phyloP scores from a whole-genome alignment of 2,888 invertebrate species.

The Julus scanicus region DNA sequence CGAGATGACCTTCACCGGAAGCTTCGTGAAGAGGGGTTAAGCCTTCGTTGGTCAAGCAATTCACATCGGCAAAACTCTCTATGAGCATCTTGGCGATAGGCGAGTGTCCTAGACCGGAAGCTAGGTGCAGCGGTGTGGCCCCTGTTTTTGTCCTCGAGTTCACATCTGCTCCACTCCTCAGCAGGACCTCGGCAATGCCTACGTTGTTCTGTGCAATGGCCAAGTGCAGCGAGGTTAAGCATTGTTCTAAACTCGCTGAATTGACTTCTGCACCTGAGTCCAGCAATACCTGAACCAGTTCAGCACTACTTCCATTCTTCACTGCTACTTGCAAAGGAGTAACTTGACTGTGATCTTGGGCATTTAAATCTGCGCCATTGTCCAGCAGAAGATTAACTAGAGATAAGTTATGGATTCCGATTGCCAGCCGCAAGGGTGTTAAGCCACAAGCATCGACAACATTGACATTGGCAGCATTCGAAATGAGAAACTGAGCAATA shows the following conservation, averaged over 20 bases:
- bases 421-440: neutral
- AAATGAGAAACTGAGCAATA: neutral
- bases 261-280: conserved; percentile 75
- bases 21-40: conserved; percentile 20
- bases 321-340: conserved; percentile 60
- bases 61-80: neutral
- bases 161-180: conserved; percentile 9
- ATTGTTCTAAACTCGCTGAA: conserved; percentile 75
- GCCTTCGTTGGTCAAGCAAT: neutral
- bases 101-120: conserved; percentile 7
- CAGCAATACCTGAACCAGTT: conserved; percentile 72
- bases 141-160: neutral
- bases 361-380: conserved; percentile 64
- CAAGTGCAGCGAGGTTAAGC: conserved; percentile 4
- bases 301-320: conserved; percentile 64
- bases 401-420: neutral
- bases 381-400: neutral
- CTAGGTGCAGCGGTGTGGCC: conserved; percentile 14
- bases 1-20: neutral
- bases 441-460: too few species aligned
- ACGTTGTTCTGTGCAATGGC: neutral
- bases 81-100: neutral
- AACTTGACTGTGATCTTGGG: conserved; percentile 54
- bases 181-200: neutral
- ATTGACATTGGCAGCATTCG: neutral